Evolutionary conservation across 1,140 invertebrate species (phyloP).

Genomic region (Zaprionus tsacasi): DNA sequence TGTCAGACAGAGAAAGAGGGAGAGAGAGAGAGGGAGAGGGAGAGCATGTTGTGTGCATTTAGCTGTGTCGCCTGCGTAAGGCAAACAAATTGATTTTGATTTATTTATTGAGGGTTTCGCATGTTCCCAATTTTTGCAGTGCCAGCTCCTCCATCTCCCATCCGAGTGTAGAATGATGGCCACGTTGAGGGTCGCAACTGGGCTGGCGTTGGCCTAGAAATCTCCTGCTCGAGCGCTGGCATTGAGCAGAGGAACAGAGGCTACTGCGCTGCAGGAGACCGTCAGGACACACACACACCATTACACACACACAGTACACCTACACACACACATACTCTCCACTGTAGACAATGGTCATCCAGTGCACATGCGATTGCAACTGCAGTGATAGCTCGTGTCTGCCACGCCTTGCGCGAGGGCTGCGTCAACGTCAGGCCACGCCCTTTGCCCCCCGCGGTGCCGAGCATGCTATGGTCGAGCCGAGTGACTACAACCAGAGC

Average conservation of each 20-base stretch:
- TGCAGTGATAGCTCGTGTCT: slow-evolving; percentile 79
- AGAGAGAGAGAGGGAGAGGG: neutral
- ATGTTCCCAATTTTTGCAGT: slow-evolving; percentile 39
- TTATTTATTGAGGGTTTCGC: slow-evolving; percentile 72
- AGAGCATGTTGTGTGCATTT: slow-evolving; percentile 8
- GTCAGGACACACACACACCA: slow-evolving; percentile 18
- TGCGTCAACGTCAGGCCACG: slow-evolving; percentile 28
- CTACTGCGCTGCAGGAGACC: slow-evolving; percentile 13
- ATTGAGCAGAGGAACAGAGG: slow-evolving; percentile 50
- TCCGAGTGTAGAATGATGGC: slow-evolving; percentile 20
- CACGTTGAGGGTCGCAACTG: slow-evolving; percentile 34
- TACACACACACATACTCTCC: slow-evolving; percentile 9
- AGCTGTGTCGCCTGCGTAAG: slow-evolving; percentile 25
- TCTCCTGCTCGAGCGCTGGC: slow-evolving; percentile 28
- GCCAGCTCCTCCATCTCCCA: slow-evolving; percentile 8
- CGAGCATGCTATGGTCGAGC: slow-evolving; percentile 77
- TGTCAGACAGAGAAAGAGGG: neutral
- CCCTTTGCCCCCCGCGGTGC: slow-evolving; percentile 39
- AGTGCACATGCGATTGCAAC: slow-evolving; percentile 82
- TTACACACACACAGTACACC: neutral
- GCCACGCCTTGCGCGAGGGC: slow-evolving; percentile 38
- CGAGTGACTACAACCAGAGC: neutral
- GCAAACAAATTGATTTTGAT: slow-evolving; percentile 81
- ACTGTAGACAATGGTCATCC: slow-evolving; percentile 72
- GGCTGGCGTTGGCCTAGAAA: slow-evolving; percentile 51